A percentile compares a stretch with the other conserved stretches of the same genome.
Conservation (phyloP, 2,888 invertebrate genomes). For the Epinotia bilunana region DNA sequence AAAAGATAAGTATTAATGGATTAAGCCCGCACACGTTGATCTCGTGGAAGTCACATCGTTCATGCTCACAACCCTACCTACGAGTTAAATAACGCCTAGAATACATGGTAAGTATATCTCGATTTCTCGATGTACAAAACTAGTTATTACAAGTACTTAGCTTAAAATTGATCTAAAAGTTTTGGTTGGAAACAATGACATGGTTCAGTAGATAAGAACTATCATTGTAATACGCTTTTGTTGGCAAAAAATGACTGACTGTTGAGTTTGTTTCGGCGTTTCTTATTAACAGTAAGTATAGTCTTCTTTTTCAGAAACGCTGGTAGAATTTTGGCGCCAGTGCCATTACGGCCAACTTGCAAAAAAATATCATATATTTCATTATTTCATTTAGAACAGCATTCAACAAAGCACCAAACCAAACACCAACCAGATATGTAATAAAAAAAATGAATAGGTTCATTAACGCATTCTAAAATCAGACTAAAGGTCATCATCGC, state of each 20-base stretch:
- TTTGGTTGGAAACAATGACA: not conserved
- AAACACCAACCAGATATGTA: not conserved
- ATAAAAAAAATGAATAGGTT: not conserved
- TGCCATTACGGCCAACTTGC: too few relatives aligned
- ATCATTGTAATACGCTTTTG: too few relatives aligned
- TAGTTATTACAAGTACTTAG: not conserved
- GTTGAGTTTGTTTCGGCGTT: too few relatives aligned
- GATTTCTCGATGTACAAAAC: not conserved
- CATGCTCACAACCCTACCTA: not conserved
- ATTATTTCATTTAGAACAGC: too few relatives aligned
- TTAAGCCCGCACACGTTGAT: not conserved
- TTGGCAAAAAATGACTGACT: too few relatives aligned
- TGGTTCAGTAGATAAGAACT: not conserved
- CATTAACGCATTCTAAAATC: constrained; percentile 4
- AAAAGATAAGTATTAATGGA: not conserved
- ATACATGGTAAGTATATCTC: too few relatives aligned
- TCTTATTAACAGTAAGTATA: too few relatives aligned
- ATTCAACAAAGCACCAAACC: not conserved
- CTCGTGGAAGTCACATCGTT: constrained; percentile 8
- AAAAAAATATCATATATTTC: too few relatives aligned
- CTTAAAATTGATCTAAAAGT: not conserved
- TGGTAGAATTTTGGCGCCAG: too few relatives aligned
- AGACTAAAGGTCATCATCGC: not conserved
- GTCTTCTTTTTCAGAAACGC: too few relatives aligned
- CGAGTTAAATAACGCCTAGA: not conserved